phyloP scores from a whole-genome alignment of 2,888 invertebrate species.

The Drosophila kuntzei region DNA sequence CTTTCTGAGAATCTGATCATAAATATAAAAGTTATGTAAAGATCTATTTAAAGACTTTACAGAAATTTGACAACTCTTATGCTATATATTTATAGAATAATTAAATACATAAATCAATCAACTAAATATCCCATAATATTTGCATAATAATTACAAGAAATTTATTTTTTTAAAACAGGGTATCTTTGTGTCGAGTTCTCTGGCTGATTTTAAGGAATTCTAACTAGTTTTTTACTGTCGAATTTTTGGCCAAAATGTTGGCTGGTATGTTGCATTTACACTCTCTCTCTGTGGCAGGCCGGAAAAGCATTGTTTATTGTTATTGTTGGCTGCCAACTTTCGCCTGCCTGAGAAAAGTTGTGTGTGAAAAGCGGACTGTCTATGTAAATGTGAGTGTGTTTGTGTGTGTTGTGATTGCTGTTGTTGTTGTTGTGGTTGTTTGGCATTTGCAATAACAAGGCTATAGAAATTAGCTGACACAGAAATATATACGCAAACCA shows the following conservation, averaged over 20 bases:
- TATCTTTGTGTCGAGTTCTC: conserved; percentile 6
- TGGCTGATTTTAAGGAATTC: conserved; percentile 2
- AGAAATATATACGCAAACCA: conserved; percentile 37
- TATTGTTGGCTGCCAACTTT: conserved; percentile 69
- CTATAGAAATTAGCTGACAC: conserved; percentile 65
- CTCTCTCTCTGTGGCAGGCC: conserved; percentile 60
- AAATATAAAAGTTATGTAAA: neutral
- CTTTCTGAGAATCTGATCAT: neutral
- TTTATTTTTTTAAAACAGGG: conserved; percentile 4
- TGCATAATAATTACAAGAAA: no score
- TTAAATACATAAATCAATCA: no score
- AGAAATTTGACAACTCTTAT: no score
- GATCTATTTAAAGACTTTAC: no score
- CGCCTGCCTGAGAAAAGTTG: conserved; percentile 75
- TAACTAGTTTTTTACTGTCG: neutral
- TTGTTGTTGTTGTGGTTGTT: conserved; percentile 4
- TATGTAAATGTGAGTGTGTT: conserved; percentile 56
- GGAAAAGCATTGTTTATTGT: conserved; percentile 77
- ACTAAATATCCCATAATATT: no score
- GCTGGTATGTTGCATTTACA: conserved; percentile 54
- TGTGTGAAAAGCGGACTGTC: conserved; percentile 69
- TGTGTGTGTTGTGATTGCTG: conserved; percentile 1
- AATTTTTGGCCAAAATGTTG: conserved; percentile 27
- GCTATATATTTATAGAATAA: no score
- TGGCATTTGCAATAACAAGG: conserved; percentile 59